Conservation (phyloP, 2,888 invertebrate species). For the Lithophane ornitopus region DNA sequence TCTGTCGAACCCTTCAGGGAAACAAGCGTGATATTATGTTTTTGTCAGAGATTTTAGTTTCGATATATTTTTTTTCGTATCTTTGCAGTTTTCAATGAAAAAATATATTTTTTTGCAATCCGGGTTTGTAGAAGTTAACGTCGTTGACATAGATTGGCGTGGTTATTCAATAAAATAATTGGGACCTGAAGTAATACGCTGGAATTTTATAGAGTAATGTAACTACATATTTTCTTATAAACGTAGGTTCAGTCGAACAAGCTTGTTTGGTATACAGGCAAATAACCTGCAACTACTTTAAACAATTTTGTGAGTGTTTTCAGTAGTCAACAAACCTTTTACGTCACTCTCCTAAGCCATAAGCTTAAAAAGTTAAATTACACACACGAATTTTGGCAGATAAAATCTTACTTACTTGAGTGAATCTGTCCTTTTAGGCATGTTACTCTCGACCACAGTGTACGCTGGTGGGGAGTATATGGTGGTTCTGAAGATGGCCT, state of each 20-base stretch:
- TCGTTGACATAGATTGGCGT: background rate
- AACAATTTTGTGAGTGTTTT: no score
- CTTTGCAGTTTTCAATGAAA: background rate
- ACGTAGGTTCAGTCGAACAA: no score
- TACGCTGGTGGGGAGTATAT: constrained; percentile 89
- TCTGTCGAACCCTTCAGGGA: background rate
- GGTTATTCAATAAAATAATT: background rate
- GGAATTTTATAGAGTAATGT: background rate
- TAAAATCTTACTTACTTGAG: constrained; percentile 73
- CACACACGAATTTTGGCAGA: background rate
- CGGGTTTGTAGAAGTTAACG: background rate
- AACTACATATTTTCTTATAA: background rate
- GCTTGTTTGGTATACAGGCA: no score
- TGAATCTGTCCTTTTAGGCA: constrained; percentile 74
- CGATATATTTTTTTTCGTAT: background rate
- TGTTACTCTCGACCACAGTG: constrained; percentile 82
- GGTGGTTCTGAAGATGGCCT: constrained; percentile 92
- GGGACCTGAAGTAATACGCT: background rate
- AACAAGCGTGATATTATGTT: background rate
- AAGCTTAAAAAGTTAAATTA: no score
- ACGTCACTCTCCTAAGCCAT: no score
- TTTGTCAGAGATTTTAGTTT: background rate
- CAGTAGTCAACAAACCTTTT: no score
- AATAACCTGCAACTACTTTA: no score
- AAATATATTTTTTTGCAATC: background rate